phyloP scores from a whole-genome alignment of 2,888 invertebrate species.

The Platycheirus albimanus region DNA sequence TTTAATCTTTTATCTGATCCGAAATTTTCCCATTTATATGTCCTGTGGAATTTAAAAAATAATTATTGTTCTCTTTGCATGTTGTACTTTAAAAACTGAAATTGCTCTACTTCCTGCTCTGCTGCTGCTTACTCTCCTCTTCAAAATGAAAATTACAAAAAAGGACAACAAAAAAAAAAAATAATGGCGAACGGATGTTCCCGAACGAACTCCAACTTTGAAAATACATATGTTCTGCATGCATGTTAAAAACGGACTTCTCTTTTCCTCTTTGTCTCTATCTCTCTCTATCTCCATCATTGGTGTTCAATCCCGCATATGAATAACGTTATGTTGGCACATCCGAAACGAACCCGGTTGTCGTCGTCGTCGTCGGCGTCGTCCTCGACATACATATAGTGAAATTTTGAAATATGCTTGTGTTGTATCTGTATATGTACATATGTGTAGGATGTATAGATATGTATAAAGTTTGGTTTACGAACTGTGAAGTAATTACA shows the following conservation, averaged over 20 bases:
- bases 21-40: constrained; percentile 60
- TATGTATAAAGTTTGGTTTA: constrained; percentile 52
- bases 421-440: not conserved
- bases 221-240: constrained; percentile 55
- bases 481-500: constrained; percentile 71
- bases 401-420: constrained; percentile 53
- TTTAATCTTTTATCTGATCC: constrained; percentile 70
- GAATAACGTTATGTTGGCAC: constrained; percentile 18
- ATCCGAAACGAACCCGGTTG: constrained; percentile 23
- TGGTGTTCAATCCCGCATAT: constrained; percentile 1
- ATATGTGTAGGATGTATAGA: no score
- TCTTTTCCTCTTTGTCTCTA: constrained; percentile 5
- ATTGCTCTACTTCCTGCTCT: constrained; percentile 13
- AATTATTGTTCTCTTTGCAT: constrained; percentile 46
- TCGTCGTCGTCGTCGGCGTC: no score
- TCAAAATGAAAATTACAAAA: constrained; percentile 4
- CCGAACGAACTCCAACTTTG: constrained; percentile 46
- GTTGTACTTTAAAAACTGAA: constrained; percentile 37
- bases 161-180: not conserved
- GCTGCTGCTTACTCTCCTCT: not conserved
- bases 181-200: constrained; percentile 47
- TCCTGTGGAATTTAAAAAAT: constrained; percentile 51
- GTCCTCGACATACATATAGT: no score
- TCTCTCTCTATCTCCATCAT: not conserved
- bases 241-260: constrained; percentile 27